Base-by-base conservation (phyloP, 1,140 invertebrate genomes). In the Psilanteris sp. region DNA sequence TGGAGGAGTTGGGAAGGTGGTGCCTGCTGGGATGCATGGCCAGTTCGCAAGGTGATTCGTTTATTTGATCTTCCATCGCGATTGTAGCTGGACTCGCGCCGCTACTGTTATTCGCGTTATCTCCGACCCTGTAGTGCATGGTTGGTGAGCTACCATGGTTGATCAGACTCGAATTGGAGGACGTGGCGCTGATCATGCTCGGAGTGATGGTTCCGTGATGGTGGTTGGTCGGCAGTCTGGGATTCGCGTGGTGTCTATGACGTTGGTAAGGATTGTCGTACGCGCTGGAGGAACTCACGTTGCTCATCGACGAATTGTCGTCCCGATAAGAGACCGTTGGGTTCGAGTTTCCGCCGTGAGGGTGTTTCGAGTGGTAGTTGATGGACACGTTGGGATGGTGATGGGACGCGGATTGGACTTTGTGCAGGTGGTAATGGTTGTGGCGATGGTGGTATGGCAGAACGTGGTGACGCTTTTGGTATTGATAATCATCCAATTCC, bases 111-210 rank as follows among this genome's bases (percentile, higher is more conserved):
- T 78, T 82, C 1, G 71, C 78, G 3, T 67, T 62, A n/a, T 75
- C 71, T 4, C 61, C 48, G 8, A 77, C 76, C 43, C 82, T 77
- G 4, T 81, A 78, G 26, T 82, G 82, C 31, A 81, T 70, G 0
- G 48, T 68, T 10, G 82, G 71, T 0, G 78, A 80, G 3, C 80
- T 82, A 0, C 82, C 82, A 15, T 84, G 83, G 20, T 83, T 84
- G 16, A 85, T 79, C 52, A 85, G 59, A 20, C 82, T 84, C 16
- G 83, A 84, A 31, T 64, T 83, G 3, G 83, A 85, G 3, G 81
- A 83, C 0, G 81, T 79, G 2, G 80, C 78, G 39, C 83, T 85
- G 37, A 82, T 31, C 18, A 77, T 79, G 24, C 79, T 79, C 1
- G 81, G 81, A 0, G 74, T 67, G 5, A 75, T 37, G 1, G 73